phyloP scores from a whole-genome alignment of 2,888 invertebrate species.

The Aradus depressus region DNA sequence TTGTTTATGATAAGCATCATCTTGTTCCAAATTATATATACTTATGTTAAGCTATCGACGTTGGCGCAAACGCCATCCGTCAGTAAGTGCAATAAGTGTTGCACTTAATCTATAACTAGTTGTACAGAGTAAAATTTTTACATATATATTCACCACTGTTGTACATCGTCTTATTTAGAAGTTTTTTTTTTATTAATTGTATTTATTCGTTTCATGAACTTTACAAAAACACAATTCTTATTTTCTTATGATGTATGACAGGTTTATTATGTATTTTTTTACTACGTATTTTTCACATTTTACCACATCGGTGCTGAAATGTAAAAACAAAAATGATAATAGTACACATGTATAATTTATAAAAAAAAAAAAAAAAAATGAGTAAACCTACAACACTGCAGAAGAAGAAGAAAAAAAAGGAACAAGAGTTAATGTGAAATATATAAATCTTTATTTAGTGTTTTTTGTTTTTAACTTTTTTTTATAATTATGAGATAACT shows the following conservation, averaged over 20 bases:
- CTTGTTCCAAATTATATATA: no score
- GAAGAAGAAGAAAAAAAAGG: no score
- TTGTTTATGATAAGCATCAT: no score
- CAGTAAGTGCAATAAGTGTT: constrained; percentile 15
- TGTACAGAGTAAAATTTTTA: constrained; percentile 17
- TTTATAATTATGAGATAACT: no score
- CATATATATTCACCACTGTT: constrained; percentile 12
- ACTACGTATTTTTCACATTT: constrained; percentile 18
- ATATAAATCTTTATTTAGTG: no score
- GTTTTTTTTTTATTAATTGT: constrained; percentile 18
- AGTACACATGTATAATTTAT: constrained; percentile 6
- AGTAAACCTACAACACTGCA: no score
- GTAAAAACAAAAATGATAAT: constrained; percentile 3
- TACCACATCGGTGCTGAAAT: constrained; percentile 18
- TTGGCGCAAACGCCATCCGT: constrained; percentile 16
- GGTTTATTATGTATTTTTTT: constrained; percentile 16
- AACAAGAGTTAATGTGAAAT: no score
- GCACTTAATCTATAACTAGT: constrained; percentile 17
- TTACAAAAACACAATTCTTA: constrained; percentile 11
- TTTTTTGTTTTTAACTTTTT: no score
- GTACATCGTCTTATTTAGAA: constrained; percentile 15
- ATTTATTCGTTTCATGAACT: constrained; percentile 16
- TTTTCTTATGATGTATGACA: constrained; percentile 18
- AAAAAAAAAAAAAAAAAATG: no score
- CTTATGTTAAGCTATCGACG: constrained; percentile 11